phyloP scores from a whole-genome alignment of 2,797 vertebrate genomes.

The Tragopan temminckii region DNA sequence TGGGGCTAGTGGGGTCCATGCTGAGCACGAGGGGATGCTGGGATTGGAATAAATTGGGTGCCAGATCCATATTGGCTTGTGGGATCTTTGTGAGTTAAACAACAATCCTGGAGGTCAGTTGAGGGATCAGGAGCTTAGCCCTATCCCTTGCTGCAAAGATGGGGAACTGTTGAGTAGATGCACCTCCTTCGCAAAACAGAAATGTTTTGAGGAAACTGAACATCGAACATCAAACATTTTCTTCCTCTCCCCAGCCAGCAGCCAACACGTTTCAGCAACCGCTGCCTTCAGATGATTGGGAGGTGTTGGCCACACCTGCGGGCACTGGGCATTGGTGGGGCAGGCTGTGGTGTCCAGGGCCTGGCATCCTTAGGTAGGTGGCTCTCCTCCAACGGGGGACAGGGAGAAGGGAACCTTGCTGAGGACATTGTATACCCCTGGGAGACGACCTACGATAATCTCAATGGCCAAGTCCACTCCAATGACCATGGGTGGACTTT shows the following conservation, averaged over 20 bases:
- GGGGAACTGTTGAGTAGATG: neutral
- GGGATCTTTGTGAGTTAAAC: accelerated
- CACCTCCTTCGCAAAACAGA: accelerated
- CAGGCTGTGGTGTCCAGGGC: constrained; percentile 96
- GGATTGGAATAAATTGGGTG: neutral
- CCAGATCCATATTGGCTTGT: neutral
- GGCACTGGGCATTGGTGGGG: constrained; percentile 94
- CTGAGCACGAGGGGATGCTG: neutral
- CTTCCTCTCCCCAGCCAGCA: constrained; percentile 89
- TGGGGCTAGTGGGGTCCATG: neutral
- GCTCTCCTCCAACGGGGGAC: neutral
- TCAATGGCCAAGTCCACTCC: neutral
- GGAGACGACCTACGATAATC: neutral
- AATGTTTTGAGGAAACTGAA: neutral
- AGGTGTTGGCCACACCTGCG: constrained; percentile 97
- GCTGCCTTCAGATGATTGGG: constrained; percentile 98
- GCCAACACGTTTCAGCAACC: constrained; percentile 96
- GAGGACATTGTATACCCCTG: neutral
- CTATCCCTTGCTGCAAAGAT: neutral
- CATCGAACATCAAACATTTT: neutral
- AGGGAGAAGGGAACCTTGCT: neutral
- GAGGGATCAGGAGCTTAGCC: accelerated
- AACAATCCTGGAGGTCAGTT: neutral
- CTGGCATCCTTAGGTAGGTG: constrained; percentile 93
- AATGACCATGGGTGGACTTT: accelerated